Evolutionary conservation across 1,140 invertebrate species (phyloP).

Genomic region (Zaprionus tsacasi): DNA sequence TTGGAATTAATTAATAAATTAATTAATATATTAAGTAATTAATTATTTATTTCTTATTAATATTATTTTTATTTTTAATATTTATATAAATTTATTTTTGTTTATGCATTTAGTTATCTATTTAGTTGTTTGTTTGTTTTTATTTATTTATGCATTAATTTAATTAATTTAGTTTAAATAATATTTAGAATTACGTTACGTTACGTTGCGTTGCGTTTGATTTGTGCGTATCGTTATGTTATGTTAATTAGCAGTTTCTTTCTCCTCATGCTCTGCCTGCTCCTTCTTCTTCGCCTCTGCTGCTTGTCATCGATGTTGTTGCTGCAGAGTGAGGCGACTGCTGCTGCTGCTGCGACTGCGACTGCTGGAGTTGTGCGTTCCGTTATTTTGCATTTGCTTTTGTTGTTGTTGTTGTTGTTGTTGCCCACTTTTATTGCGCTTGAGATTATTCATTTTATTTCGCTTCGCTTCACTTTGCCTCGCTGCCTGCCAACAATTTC

Average conservation of each 20-base stretch:
- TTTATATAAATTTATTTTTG: neutral
- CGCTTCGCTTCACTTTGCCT: slow-evolving; percentile 18
- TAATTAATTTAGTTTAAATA: slow-evolving; percentile 7
- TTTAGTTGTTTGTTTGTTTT: neutral
- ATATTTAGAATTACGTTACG: slow-evolving; percentile 12
- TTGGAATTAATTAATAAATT: neutral
- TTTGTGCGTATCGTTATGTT: slow-evolving; percentile 40
- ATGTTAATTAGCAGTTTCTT: slow-evolving; percentile 3
- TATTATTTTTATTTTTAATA: neutral
- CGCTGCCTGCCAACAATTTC: slow-evolving; percentile 26
- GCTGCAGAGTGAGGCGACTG: neutral
- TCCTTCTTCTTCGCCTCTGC: neutral
- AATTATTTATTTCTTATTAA: neutral
- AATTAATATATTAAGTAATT: too few relatives aligned
- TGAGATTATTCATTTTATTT: slow-evolving; percentile 17
- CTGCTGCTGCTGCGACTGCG: neutral
- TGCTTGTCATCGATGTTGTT: neutral
- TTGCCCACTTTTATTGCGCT: slow-evolving; percentile 17
- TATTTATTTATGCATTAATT: neutral
- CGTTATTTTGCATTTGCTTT: slow-evolving; percentile 31
- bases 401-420: slow-evolving; percentile 31
- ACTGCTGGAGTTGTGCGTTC: slow-evolving; percentile 1
- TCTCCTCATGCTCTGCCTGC: neutral
- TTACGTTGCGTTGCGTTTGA: slow-evolving; percentile 22
- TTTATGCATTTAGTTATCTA: neutral